Evolutionary conservation across 2,113 vertebrate species (phyloP), one percentile per base, ranked within the genome.

Genomic region (Hemicordylus capensis): DNA sequence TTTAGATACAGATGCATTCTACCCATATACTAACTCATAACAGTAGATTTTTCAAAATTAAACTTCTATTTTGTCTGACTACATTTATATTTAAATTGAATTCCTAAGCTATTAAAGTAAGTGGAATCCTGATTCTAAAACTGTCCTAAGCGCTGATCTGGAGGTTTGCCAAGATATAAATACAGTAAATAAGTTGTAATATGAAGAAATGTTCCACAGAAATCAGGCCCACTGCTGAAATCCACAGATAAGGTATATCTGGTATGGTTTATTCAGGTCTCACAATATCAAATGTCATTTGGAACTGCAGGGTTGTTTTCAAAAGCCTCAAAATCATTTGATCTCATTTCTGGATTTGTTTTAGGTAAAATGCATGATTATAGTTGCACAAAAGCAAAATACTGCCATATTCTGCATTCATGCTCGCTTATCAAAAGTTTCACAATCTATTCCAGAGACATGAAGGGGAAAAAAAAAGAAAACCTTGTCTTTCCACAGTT

Each of bases 1-100:
- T 89, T 89, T 93, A 81, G 74, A 74, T 72, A 37, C 26, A 66
- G 79, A n/a, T n/a, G 81, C 24, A 48, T 88, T 92, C 83, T 87
- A 85, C 87, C 90, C 31, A 85, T 80, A 28, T 37, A 51, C 8
- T 88, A 64, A 70, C 34, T 89, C 89, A 84, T 63, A 75, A 7
- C 31, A 85, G 19, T 90, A 70, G 54, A 82, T 84, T 86, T 80
- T 88, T 17, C 51, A 20, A 44, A 31, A 84, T 79, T 64, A 76
- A 75, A 70, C 91, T 44, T 85, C 37, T 0, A 83, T 89, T 90
- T 88, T 48, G 7, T 70, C 20, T 59, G 83, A 61, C 42, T 66
- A n/a, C n/a, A 74, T 20, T 76, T 76, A 17, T 76, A 37, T 37
- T 51, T 59, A 28, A 31, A 63, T 79, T 9, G 28, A 24, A 63